Evolutionary conservation across 2,797 vertebrate genomes (phyloP).

Genomic region (Ceyx erithaca): DNA sequence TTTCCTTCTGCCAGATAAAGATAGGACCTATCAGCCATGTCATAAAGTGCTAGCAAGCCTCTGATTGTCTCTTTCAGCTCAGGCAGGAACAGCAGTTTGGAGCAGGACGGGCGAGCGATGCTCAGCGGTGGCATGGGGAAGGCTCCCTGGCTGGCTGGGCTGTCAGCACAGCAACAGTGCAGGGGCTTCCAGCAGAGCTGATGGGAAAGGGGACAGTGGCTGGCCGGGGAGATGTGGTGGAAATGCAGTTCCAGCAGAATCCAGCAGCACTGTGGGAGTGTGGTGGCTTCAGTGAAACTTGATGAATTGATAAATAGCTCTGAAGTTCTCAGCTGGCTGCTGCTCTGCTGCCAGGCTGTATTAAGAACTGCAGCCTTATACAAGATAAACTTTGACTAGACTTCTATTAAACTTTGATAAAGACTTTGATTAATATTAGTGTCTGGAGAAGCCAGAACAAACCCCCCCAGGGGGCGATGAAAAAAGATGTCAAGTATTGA

Average conservation of each 20-base stretch:
- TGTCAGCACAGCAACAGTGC: background rate
- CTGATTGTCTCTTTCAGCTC: background rate
- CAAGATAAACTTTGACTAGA: conserved; percentile 29
- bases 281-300: conserved; percentile 2
- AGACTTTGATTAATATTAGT: conserved; percentile 33
- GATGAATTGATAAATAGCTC: conserved; percentile 6
- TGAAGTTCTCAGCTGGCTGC: conserved; percentile 22
- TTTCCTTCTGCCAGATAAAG: conserved; percentile 21
- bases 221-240: background rate
- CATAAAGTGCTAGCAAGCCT: background rate
- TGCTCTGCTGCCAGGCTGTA: background rate
- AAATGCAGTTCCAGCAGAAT: background rate
- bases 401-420: conserved; percentile 58
- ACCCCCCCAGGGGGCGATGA: background rate
- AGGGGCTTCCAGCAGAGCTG: background rate
- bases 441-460: conserved; percentile 28
- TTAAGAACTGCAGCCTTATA: conserved; percentile 1
- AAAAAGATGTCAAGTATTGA: background rate
- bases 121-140: background rate
- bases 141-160: fast-evolving
- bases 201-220: background rate
- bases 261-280: background rate
- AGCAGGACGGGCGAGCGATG: background rate
- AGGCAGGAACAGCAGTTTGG: background rate
- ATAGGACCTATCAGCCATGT: background rate